phyloP scores from a whole-genome alignment of 2,113 vertebrate species.

The Tyrannus savana region DNA sequence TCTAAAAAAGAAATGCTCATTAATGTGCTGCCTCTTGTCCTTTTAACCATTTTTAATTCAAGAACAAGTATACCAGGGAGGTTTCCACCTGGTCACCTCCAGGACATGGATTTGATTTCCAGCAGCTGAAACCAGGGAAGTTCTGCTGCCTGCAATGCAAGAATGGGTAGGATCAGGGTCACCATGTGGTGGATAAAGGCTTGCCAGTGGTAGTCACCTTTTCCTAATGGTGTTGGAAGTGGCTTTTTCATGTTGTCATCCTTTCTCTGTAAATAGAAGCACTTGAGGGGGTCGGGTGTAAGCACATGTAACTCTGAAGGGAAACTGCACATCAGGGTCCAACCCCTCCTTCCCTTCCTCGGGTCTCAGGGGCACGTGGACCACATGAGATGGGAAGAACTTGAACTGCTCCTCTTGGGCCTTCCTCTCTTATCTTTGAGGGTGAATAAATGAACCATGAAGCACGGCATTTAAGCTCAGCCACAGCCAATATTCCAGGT shows the following conservation, averaged over 20 bases:
- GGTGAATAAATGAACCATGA: neutral
- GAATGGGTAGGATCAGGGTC: neutral
- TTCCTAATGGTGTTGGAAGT: neutral
- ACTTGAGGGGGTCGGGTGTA: neutral
- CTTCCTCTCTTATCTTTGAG: neutral
- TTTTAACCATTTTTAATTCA: neutral
- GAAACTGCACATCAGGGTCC: accelerated
- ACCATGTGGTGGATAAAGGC: neutral
- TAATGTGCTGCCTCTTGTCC: neutral
- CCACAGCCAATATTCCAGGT: neutral
- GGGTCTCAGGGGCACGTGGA: accelerated
- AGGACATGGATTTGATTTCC: accelerated
- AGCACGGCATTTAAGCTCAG: neutral
- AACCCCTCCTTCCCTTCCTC: neutral
- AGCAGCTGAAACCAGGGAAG: neutral
- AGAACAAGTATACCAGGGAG: neutral
- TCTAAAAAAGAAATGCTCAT: neutral
- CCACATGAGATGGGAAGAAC: accelerated
- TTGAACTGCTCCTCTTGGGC: neutral
- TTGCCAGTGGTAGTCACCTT: neutral
- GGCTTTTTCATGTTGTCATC: neutral
- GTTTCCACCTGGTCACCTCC: neutral
- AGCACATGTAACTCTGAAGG: neutral
- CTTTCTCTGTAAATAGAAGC: neutral
- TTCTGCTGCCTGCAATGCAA: neutral